Conservation (phyloP, 2,797 vertebrate genomes). For the Pseudochirops cupreus region DNA sequence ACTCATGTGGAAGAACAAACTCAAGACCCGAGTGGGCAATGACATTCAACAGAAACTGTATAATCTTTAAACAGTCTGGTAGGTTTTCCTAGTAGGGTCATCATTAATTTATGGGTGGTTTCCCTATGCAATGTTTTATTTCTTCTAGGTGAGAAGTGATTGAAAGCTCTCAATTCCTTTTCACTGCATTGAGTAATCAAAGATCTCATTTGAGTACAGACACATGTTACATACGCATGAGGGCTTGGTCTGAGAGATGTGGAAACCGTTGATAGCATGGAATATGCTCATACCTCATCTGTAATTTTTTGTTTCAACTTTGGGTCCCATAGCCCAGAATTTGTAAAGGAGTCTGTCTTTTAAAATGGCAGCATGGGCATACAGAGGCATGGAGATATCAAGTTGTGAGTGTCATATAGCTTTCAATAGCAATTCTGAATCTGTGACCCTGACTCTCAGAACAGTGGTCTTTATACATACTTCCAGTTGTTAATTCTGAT, state of each 20-base stretch:
- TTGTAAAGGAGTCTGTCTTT: not conserved
- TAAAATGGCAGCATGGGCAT: not conserved
- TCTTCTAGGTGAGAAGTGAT: not conserved
- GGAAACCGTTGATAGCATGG: not conserved
- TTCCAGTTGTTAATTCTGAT: not conserved
- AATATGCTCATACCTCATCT: not conserved
- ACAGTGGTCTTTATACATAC: not conserved
- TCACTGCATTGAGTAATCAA: not conserved
- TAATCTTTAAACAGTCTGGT: not conserved
- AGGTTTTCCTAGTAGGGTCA: not conserved
- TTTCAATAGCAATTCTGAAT: not conserved
- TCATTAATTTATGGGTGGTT: not conserved
- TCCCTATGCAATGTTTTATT: not conserved
- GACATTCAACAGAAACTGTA: not conserved
- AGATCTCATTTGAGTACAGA: conserved; percentile 1
- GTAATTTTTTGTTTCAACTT: not conserved
- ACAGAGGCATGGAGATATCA: not conserved
- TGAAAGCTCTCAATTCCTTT: not conserved
- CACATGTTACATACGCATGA: not conserved
- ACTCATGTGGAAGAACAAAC: not conserved
- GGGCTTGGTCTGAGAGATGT: not conserved
- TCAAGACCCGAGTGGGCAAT: not conserved
- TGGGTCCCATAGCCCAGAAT: not conserved
- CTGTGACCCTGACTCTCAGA: not conserved
- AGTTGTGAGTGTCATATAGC: not conserved